Conservation (phyloP, 2,888 invertebrate genomes). For the Cyclophora punctaria region DNA sequence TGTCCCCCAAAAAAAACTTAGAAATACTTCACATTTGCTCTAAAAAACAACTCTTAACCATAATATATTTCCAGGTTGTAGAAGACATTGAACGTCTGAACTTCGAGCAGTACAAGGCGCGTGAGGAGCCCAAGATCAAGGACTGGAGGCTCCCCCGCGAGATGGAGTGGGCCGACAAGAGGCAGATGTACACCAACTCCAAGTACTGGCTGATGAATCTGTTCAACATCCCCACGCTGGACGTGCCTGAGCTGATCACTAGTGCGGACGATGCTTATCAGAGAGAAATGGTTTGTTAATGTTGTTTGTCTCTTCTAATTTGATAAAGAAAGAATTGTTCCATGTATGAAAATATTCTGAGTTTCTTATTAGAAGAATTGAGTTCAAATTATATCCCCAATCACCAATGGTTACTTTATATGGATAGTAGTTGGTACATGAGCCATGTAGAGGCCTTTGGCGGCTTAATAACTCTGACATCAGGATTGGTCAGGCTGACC, state of each 20-base stretch:
- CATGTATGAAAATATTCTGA: too few relatives aligned
- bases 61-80: conserved; percentile 58
- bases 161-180: conserved; percentile 76
- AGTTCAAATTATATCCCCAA: too few relatives aligned
- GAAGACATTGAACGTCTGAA: conserved; percentile 92
- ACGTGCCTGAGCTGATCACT: conserved; percentile 82
- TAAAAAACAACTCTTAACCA: not conserved
- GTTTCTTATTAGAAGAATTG: too few relatives aligned
- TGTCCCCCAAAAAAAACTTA: too few relatives aligned
- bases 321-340: too few relatives aligned
- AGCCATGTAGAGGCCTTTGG: too few relatives aligned
- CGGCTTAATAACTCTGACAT: too few relatives aligned
- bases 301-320: too few relatives aligned
- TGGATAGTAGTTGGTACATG: too few relatives aligned
- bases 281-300: conserved; percentile 35
- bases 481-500: too few relatives aligned
- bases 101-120: conserved; percentile 75
- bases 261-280: conserved; percentile 72
- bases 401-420: too few relatives aligned
- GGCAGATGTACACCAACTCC: conserved; percentile 76
- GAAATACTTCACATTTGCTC: not conserved
- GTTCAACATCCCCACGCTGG: conserved; percentile 76
- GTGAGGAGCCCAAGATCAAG: conserved; percentile 81
- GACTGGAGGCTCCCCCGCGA: conserved; percentile 84
- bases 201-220: conserved; percentile 76